phyloP scores from a whole-genome alignment of 2,888 invertebrate species.

The Limnephilus marmoratus region DNA sequence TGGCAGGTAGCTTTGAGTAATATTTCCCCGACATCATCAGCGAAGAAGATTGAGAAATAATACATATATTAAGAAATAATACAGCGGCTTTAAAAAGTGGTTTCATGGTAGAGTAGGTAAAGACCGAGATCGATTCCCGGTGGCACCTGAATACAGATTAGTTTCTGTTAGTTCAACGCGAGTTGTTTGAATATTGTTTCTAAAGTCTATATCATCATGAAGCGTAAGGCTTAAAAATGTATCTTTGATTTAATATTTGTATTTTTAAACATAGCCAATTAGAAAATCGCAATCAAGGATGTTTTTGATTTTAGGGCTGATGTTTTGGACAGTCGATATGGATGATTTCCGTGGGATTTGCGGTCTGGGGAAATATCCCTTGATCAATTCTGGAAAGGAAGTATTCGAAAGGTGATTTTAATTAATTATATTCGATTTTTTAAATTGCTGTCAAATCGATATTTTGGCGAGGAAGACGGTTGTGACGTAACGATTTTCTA shows the following conservation, averaged over 20 bases:
- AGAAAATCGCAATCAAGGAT: not conserved
- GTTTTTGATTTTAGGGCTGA: constrained; percentile 72
- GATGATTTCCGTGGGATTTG: constrained; percentile 82
- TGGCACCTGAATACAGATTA: no score
- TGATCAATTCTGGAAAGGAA: constrained; percentile 83
- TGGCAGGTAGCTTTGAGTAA: not conserved
- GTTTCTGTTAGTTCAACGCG: no score
- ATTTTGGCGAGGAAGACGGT: not conserved
- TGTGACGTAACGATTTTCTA: not conserved
- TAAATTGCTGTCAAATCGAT: not conserved
- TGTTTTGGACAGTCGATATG: constrained; percentile 87
- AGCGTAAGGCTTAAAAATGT: no score
- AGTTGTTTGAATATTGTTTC: no score
- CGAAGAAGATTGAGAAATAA: no score
- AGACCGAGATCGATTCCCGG: no score
- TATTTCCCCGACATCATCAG: no score
- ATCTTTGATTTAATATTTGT: not conserved
- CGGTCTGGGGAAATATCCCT: constrained; percentile 81
- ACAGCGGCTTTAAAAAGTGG: no score
- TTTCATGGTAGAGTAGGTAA: no score
- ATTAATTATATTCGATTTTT: not conserved
- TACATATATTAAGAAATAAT: no score
- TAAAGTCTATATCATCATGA: no score
- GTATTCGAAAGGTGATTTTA: constrained; percentile 70
- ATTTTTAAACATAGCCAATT: not conserved